phyloP scores from a whole-genome alignment of 2,888 invertebrate species.

The Saturnia pavonia region DNA sequence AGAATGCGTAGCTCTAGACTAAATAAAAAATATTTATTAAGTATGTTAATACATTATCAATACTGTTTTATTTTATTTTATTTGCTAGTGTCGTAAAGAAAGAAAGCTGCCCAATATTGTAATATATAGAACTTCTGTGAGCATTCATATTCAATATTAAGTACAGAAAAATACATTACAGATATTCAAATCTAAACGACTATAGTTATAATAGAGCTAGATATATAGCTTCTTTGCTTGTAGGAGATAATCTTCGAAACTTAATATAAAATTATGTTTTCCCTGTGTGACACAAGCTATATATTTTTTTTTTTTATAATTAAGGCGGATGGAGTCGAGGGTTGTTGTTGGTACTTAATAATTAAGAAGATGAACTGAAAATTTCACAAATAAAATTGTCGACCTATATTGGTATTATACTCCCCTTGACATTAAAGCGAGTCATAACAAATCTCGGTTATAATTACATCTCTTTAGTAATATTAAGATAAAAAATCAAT shows the following conservation, averaged over 20 bases:
- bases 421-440: slow-evolving; percentile 6
- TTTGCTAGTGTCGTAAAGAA: background rate
- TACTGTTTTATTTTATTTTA: background rate
- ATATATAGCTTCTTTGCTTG: no score
- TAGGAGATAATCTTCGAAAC: no score
- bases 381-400: background rate
- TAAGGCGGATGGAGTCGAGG: no score
- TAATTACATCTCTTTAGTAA: slow-evolving; percentile 20
- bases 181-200: background rate
- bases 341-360: background rate
- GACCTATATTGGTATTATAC: background rate
- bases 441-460: slow-evolving; percentile 11
- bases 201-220: no score
- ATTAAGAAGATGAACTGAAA: background rate
- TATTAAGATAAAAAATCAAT: slow-evolving; percentile 36
- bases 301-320: no score
- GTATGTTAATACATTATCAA: no score
- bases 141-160: background rate
- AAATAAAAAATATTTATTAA: background rate
- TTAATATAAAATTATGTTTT: no score
- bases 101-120: background rate
- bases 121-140: background rate
- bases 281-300: no score
- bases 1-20: background rate
- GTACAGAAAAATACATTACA: background rate